Conservation (phyloP, 2,797 vertebrate genomes). For the Notamacropus eugenii region DNA sequence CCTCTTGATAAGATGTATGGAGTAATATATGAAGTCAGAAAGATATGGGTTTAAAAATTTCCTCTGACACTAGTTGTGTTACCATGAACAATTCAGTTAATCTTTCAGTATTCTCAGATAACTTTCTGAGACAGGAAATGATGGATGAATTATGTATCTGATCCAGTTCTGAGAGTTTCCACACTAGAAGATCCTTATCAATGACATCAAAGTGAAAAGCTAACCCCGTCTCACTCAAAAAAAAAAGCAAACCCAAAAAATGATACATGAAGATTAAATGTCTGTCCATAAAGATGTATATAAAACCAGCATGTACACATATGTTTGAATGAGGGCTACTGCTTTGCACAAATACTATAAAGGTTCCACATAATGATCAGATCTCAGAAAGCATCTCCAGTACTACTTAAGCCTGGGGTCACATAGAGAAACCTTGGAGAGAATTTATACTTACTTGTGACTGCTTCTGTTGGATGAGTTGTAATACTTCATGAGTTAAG, state of each 20-base stretch:
- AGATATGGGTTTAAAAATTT: not conserved
- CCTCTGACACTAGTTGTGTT: not conserved
- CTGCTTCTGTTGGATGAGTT: slow-evolving; percentile 98
- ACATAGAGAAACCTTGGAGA: not conserved
- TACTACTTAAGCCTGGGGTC: not conserved
- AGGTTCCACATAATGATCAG: not conserved
- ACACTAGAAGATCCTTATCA: not conserved
- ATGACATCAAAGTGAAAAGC: not conserved
- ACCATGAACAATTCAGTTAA: not conserved
- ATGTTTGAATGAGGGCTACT: not conserved
- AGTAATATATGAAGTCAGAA: not conserved
- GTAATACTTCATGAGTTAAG: slow-evolving; percentile 94
- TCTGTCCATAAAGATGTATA: not conserved
- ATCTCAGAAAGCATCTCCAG: not conserved
- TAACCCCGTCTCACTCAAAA: not conserved
- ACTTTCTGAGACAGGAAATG: not conserved
- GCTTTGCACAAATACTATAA: not conserved
- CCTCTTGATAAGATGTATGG: not conserved
- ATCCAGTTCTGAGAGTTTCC: slow-evolving; percentile 14
- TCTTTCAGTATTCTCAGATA: not conserved
- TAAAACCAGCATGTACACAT: too few species aligned
- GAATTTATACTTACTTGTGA: slow-evolving; percentile 90
- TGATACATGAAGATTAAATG: not conserved
- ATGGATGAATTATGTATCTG: not conserved
- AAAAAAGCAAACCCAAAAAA: not conserved